Base-by-base conservation (phyloP, 2,888 invertebrate genomes). In the Aleiodes alternator region DNA sequence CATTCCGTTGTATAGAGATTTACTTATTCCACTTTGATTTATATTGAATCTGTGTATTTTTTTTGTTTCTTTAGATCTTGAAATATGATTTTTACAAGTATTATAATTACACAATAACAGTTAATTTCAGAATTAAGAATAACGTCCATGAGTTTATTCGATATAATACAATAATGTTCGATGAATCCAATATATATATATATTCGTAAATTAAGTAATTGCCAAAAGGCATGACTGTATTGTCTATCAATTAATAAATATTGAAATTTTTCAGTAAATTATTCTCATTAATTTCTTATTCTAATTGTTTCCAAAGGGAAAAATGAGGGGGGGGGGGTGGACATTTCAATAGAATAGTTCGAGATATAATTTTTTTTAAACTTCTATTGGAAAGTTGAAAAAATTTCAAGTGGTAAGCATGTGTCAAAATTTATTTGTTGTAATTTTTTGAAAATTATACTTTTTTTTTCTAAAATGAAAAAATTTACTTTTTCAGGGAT, bases 81-180 rank as follows among this genome's bases (percentile, higher is more conserved):
- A 31, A 61, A 38, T n/a, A 16, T 43, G 34, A 1, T 38, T 50
- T 72, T 56, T 8, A 66, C 29, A 68, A n/a, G 31, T 56, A 59
- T 68, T 53, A 59, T 71, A n/a, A 73, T 59, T 0, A 5, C 43
- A 43, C 43, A 11, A 43, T 43, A 9, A 43, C 43, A 43, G 43
- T 8, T 43, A 11, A 11, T 43, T 9, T 23, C 9, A 43, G 43
- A 11, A 43, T 48, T 64, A 48, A 64, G 16, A 7, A 64, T 64
- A 69, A 69, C 23, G 57, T 69, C 50, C 69, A 69, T 14, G 34
- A 69, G 48, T 31, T 55, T 16, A 53, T 53, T 64, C 23, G 64
- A 72, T 34, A 53, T 38, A 38, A 29, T n/a, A 29, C 56, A 29
- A 66, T 69, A 29, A 72, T 76, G 75, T 72, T 76, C 75, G 68